Evolutionary conservation across 2,888 invertebrate genomes (phyloP), one percentile per base, ranked within the genome.

Genomic region (Ornithoptera alexandrae): DNA sequence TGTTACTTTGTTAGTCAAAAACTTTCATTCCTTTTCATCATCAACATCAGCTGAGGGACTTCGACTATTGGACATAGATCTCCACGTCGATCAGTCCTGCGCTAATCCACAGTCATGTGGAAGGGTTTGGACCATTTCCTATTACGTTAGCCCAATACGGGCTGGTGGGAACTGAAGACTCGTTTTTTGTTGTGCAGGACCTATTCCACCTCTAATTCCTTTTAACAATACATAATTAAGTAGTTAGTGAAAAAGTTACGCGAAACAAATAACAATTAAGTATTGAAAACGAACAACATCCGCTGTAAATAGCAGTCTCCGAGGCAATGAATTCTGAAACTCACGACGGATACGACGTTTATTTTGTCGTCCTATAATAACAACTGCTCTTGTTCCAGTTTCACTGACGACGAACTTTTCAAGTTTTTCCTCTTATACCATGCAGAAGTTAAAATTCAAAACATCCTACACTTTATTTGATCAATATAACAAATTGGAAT

Each of bases 221-320:
- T 59, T 22, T 1, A 59, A 10, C 17, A 24, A 10, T 59, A 17
- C 6, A 12, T 50, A 20, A 59, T 42, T 20, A 20, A 20, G n/a
- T 20, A 20, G 42, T n/a, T 17, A 39, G 18, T 42, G 59, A 30
- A 50, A 50, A 50, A 59, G 30, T 42, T n/a, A 42, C 15, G 17
- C 10, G 46, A 65, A 65, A 65, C 58, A 62, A 62, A 62, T 15
- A 30, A 46, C 46, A 59, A 0, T 57, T 57, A 57, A 20, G 57
- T 8, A 6, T 46, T 12, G 2, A 59, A 64, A 57, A 57, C 20
- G 46, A 59, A 59, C 46, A 59, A 42, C 10, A 46, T 65, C 24
- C 57, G 46, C n/a, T 59, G 58, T 30, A 59, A 65, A 59, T 24
- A 65, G 65, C 24, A 65, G 46, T 59, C 42, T 65, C 59, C 59